phyloP scores from a whole-genome alignment of 1,140 invertebrate genomes.

The Daktulosphaira vitifoliae region DNA sequence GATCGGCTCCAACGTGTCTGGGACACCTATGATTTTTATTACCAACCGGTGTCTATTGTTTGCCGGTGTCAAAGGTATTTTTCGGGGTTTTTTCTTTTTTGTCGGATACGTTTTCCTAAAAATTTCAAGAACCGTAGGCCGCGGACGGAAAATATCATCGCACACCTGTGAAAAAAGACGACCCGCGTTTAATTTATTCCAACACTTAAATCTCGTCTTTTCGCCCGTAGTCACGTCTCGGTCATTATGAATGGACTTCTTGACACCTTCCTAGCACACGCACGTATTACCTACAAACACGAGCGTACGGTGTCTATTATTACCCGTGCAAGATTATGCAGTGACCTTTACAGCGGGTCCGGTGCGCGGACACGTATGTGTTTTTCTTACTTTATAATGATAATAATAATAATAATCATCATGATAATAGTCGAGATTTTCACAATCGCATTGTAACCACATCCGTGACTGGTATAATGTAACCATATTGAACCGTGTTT shows the following conservation, averaged over 20 bases:
- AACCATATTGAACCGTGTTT: no score
- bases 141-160: not conserved
- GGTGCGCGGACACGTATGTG: not conserved
- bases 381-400: constrained; percentile 3
- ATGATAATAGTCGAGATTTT: no score
- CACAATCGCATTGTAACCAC: no score
- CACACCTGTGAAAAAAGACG: constrained; percentile 29
- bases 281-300: not conserved
- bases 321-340: not conserved
- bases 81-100: constrained; percentile 4
- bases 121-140: not conserved
- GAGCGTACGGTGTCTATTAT: no score
- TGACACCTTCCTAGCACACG: constrained; percentile 21
- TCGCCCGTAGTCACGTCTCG: constrained; percentile 25
- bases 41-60: constrained; percentile 1
- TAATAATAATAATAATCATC: no score
- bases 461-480: no score
- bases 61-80: constrained; percentile 11
- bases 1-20: constrained; percentile 34
- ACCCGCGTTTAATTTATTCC: constrained; percentile 30
- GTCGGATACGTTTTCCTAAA: constrained; percentile 7
- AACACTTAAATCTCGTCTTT: constrained; percentile 29
- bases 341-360: constrained; percentile 24
- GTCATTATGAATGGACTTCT: constrained; percentile 29
- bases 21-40: constrained; percentile 28